Conservation (phyloP, 2,888 invertebrate species). For the Augiades crinisus region DNA sequence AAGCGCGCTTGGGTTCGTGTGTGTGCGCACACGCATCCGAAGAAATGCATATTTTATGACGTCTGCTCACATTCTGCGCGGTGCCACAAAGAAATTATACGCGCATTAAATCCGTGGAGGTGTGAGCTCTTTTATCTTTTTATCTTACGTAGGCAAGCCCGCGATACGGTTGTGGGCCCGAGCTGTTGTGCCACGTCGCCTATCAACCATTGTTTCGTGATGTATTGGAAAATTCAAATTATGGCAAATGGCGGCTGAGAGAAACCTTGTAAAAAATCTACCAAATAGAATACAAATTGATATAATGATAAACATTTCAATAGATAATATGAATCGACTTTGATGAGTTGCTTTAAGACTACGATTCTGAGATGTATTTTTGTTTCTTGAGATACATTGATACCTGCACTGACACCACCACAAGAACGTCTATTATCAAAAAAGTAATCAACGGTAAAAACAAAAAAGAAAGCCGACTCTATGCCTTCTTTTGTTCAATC, state of each 20-base stretch:
- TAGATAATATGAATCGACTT: too few species aligned
- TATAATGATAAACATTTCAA: too few species aligned
- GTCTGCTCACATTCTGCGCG: conserved; percentile 79
- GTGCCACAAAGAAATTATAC: conserved; percentile 82
- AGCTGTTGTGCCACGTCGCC: conserved; percentile 4
- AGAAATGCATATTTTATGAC: conserved; percentile 82
- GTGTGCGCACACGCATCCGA: conserved; percentile 56
- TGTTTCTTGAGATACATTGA: not conserved
- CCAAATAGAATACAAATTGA: too few species aligned
- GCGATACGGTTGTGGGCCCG: conserved; percentile 18
- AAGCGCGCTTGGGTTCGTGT: conserved; percentile 28
- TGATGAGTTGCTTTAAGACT: too few species aligned
- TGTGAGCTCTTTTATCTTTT: conserved; percentile 58
- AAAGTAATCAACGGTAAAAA: conserved; percentile 17
- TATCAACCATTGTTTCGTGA: conserved; percentile 22
- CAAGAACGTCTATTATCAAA: not conserved
- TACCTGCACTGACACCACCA: not conserved
- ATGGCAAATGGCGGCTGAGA: too few species aligned
- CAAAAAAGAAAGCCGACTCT: conserved; percentile 40
- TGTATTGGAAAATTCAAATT: conserved; percentile 17
- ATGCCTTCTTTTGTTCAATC: conserved; percentile 40
- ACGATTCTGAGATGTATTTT: not conserved
- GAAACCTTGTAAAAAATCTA: too few species aligned
- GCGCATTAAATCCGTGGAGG: conserved; percentile 78
- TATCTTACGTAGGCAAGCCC: conserved; percentile 35